Conservation (phyloP, 2,888 invertebrate genomes). For the Ashinkailepas kermadecensis region DNA sequence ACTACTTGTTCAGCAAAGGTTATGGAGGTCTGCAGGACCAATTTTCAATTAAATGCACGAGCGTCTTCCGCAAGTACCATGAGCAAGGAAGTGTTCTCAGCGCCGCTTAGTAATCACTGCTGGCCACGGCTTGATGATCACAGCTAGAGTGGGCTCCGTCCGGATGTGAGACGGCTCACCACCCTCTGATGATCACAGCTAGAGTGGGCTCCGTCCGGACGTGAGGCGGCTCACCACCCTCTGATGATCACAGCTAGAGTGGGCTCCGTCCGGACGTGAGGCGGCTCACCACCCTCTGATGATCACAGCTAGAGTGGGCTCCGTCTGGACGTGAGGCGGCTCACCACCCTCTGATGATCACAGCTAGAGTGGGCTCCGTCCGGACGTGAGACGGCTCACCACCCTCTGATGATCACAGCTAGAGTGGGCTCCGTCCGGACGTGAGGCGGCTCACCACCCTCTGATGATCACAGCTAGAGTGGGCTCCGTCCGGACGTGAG, state of each 20-base stretch:
- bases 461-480: not conserved
- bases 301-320: not conserved
- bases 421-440: not conserved
- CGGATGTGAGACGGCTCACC: not conserved
- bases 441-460: not conserved
- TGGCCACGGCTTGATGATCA: not conserved
- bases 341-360: not conserved
- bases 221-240: not conserved
- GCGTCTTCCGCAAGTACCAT: no score
- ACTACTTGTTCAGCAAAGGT: not conserved
- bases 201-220: not conserved
- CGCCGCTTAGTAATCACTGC: no score
- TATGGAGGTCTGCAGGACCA: not conserved
- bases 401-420: not conserved
- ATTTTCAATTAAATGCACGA: not conserved
- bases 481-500: not conserved
- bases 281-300: not conserved
- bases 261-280: not conserved
- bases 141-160: not conserved
- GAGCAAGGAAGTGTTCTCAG: no score
- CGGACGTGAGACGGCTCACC: not conserved
- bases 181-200: not conserved
- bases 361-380: not conserved
- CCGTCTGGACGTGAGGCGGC: not conserved
- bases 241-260: not conserved